These are phyloP conservation scores for Plestiodon gilberti DNA, from an alignment of 2,113 vertebrate genomes.

Conservation along the genomic window DNA sequence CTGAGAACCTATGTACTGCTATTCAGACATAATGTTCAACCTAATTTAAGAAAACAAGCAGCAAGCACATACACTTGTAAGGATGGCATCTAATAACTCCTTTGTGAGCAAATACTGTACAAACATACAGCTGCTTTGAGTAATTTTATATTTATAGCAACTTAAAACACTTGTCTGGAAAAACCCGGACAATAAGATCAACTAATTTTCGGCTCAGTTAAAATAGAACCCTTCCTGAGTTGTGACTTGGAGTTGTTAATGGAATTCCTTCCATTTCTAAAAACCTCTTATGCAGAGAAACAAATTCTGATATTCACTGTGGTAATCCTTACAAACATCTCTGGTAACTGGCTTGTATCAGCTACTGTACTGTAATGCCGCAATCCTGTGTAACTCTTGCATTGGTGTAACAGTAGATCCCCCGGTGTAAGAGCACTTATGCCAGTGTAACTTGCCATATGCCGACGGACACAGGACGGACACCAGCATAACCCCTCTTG, in stretches of 20 bases:
- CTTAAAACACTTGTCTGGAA: conserved; percentile 14
- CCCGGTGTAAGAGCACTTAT: no score
- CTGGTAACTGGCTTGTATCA: neutral
- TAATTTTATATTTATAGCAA: conserved; percentile 40
- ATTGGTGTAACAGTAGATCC: no score
- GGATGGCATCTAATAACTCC: neutral
- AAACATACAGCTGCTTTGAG: neutral
- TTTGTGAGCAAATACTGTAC: conserved; percentile 15
- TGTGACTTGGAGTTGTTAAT: neutral
- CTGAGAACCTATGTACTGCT: neutral
- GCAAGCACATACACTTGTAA: neutral
- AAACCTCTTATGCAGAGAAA: neutral
- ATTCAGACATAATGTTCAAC: neutral
- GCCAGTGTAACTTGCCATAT: no score
- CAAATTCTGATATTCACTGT: neutral
- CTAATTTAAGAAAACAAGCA: neutral
- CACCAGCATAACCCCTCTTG: no score
- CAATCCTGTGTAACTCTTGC: no score
- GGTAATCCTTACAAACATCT: neutral
- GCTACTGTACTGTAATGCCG: no score
- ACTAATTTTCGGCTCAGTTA: conserved; percentile 20
- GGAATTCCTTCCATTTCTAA: neutral
- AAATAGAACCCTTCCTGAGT: neutral
- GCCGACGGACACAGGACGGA: no score
- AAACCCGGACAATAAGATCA: neutral